These are phyloP conservation scores for Dilophus febrilis DNA, from an alignment of 2,888 invertebrate genomes.

Conservation along the genomic window DNA sequence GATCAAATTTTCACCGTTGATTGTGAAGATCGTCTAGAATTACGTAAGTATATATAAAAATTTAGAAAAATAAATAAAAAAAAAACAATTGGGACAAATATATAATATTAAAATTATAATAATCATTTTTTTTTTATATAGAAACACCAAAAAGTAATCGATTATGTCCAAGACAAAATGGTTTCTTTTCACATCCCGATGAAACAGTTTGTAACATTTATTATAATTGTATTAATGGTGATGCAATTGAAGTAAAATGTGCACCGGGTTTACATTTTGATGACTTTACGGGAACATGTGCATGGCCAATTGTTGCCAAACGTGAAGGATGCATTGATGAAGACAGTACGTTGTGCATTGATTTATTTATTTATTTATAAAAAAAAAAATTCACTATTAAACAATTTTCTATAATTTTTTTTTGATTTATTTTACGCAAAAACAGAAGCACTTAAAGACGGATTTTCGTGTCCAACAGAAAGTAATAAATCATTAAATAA, in stretches of 20 bases:
- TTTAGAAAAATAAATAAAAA: background rate
- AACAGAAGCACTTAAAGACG: slow-evolving; percentile 58
- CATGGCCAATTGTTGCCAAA: slow-evolving; percentile 70
- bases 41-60: slow-evolving; percentile 49
- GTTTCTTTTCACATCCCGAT: slow-evolving; percentile 82
- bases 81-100: background rate
- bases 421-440: background rate
- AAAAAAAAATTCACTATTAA: background rate
- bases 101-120: background rate
- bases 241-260: slow-evolving; percentile 59
- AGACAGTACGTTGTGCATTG: slow-evolving; percentile 37
- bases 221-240: slow-evolving; percentile 80
- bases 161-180: slow-evolving; percentile 69
- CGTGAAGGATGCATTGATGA: slow-evolving; percentile 50
- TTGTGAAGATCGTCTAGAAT: slow-evolving; percentile 71
- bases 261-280: slow-evolving; percentile 82
- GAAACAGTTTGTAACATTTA: slow-evolving; percentile 65
- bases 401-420: background rate
- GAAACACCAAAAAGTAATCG: slow-evolving; percentile 56
- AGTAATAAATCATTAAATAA: slow-evolving; percentile 36
- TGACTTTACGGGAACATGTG: slow-evolving; percentile 75
- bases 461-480: slow-evolving; percentile 69
- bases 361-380: too few species aligned
- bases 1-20: slow-evolving; percentile 87
- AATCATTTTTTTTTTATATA: slow-evolving; percentile 19